Conservation (phyloP, 2,797 vertebrate species). For the Notolabrus celidotus region DNA sequence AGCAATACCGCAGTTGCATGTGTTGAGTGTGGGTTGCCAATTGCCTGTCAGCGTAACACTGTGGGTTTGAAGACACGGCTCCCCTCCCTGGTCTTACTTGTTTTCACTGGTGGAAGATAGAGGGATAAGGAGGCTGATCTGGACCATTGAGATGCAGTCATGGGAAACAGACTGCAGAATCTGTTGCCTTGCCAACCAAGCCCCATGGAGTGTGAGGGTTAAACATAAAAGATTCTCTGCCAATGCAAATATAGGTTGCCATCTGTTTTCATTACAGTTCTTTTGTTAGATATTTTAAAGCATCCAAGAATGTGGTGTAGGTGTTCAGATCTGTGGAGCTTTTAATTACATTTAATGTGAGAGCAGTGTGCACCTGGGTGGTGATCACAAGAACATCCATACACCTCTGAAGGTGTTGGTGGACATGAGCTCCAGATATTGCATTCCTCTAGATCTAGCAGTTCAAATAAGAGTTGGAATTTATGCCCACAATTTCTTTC, state of each 20-base stretch:
- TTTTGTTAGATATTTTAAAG: constrained; percentile 61
- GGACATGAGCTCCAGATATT: neutral
- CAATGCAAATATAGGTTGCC: constrained; percentile 81
- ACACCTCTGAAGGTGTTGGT: neutral
- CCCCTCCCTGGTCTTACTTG: constrained; percentile 34
- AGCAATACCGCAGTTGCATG: constrained; percentile 28
- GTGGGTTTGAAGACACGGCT: constrained; percentile 24
- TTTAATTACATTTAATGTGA: constrained; percentile 26
- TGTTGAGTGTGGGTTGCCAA: constrained; percentile 29
- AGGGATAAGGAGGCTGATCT: constrained; percentile 69
- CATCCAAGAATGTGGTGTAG: constrained; percentile 27
- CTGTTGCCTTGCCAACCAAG: constrained; percentile 84
- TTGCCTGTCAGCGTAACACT: constrained; percentile 42
- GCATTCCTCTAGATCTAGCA: too few species aligned
- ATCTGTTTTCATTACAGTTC: constrained; percentile 77
- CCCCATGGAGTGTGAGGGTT: constrained; percentile 76
- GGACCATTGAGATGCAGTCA: constrained; percentile 76
- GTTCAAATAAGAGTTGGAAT: too few species aligned
- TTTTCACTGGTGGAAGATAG: constrained; percentile 54
- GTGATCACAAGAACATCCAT: constrained; percentile 12
- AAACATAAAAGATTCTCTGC: constrained; percentile 77
- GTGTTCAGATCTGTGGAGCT: constrained; percentile 29
- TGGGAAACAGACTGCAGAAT: constrained; percentile 77
- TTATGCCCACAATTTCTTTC: too few species aligned
- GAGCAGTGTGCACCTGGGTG: constrained; percentile 6